Evolutionary conservation across 2,888 invertebrate species (phyloP), one percentile per base, ranked within the genome.

Genomic region (Leptothorax acervorum): DNA sequence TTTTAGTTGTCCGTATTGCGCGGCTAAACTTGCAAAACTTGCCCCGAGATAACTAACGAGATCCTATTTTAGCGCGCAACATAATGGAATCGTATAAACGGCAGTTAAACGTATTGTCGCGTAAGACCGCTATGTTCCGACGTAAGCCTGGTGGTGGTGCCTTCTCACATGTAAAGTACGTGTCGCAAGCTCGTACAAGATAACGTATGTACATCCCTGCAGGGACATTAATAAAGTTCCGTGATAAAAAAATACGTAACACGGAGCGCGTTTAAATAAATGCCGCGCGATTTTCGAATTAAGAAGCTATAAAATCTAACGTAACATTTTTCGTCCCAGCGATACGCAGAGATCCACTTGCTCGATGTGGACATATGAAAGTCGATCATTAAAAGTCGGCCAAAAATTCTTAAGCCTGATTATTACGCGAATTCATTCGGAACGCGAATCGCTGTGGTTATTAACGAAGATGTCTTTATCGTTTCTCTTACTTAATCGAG

Each of bases 101-200:
- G 28, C 73, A 60, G 83, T 78, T 83, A 53, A 71, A 55, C 45
- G 81, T 73, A 73, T 71, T 81, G 79, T 81, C 79, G 79, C 83
- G 31, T 71, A 83, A 83, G 79, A 48, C 79, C 42, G 39, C 57
- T 23, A 45, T 35, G 71, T 55, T 42, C 35, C 71, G 45, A 53
- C 81, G 45, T 84, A 55, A 62, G 62, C 62, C 51, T n/a, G 79
- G 8, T 28, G n/a, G n/a, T n/a, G 31, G 60, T 60, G 84, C 85
- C 84, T 84, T 51, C 90, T 78, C 84, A 86, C 81, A 85, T 90
- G 88, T 90, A 82, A 88, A 90, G 68, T 62, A 84, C 82, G 78
- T 75, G 88, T 85, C 88, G 82, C 83, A n/a, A n/a, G n/a, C n/a
- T n/a, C n/a, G n/a, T n/a, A n/a, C n/a, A n/a, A n/a, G n/a, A n/a